Conservation (phyloP, 2,113 vertebrate species). For the Suricata suricatta region DNA sequence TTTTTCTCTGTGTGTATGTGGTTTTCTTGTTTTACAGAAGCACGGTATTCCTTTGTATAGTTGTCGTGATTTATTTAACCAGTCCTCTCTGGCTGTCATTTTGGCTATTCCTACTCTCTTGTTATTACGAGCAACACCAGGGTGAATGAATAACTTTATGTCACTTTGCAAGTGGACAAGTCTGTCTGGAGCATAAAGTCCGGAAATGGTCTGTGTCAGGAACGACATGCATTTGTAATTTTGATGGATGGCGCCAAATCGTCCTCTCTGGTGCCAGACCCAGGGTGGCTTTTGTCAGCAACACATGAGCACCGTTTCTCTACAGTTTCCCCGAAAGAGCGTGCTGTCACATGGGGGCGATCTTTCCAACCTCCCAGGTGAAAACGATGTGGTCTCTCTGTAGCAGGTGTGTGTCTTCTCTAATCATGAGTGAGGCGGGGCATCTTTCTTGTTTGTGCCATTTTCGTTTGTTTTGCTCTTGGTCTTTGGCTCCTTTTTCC, state of each 20-base stretch:
- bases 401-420: background rate
- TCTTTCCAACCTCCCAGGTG: background rate
- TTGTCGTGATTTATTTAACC: background rate
- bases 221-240: background rate
- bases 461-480: background rate
- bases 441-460: background rate
- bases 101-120: background rate
- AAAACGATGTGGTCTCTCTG: background rate
- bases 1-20: background rate
- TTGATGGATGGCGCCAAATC: background rate
- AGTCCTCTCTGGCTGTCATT: background rate
- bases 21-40: background rate
- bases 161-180: background rate
- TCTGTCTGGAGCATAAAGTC: background rate
- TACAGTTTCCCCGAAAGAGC: background rate
- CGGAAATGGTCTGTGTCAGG: background rate
- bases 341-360: background rate
- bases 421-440: background rate
- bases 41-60: background rate
- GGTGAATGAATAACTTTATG: background rate
- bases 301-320: rapidly evolving
- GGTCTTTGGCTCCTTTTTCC: background rate
- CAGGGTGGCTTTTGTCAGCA: rapidly evolving
- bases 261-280: background rate
- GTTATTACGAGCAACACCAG: background rate